These are phyloP conservation scores for Papilio xuthus DNA, from an alignment of 1,140 invertebrate species.

Conservation along the genomic window DNA sequence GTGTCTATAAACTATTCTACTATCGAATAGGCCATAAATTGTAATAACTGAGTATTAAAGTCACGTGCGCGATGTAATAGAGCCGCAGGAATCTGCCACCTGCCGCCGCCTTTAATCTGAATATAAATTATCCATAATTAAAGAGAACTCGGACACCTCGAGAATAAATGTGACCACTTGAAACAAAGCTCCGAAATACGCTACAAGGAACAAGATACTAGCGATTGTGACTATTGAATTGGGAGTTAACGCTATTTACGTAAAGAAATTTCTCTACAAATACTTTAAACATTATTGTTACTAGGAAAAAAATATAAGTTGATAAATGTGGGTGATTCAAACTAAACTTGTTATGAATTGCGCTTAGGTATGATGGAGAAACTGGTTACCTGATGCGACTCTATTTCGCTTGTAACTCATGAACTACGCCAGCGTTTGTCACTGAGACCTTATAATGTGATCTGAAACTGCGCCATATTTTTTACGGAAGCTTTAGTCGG, in stretches of 20 bases:
- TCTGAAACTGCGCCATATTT: slow-evolving; percentile 76
- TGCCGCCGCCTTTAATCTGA: slow-evolving; percentile 76
- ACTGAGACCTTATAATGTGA: slow-evolving; percentile 68
- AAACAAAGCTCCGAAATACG: slow-evolving; percentile 62
- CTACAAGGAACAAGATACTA: slow-evolving; percentile 41
- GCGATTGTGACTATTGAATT: slow-evolving; percentile 4
- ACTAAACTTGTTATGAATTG: neutral
- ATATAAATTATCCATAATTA: slow-evolving; percentile 81
- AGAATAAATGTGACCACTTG: slow-evolving; percentile 79
- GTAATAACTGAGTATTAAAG: slow-evolving; percentile 67
- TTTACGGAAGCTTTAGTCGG: slow-evolving; percentile 71
- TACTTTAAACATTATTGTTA: too few relatives aligned
- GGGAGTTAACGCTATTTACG: neutral
- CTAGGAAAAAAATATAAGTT: too few relatives aligned
- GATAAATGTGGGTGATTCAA: neutral
- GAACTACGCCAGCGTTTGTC: slow-evolving; percentile 48
- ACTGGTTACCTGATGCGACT: neutral
- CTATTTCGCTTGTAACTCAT: slow-evolving; percentile 40
- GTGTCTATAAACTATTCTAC: slow-evolving; percentile 48
- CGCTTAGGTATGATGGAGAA: neutral
- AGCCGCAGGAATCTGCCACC: slow-evolving; percentile 53
- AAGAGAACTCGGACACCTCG: slow-evolving; percentile 76
- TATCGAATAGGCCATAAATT: slow-evolving; percentile 55
- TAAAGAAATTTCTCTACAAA: too few relatives aligned
- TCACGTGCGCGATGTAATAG: slow-evolving; percentile 69